Conservation (phyloP, 2,113 vertebrate species). For the Eolophus roseicapilla region DNA sequence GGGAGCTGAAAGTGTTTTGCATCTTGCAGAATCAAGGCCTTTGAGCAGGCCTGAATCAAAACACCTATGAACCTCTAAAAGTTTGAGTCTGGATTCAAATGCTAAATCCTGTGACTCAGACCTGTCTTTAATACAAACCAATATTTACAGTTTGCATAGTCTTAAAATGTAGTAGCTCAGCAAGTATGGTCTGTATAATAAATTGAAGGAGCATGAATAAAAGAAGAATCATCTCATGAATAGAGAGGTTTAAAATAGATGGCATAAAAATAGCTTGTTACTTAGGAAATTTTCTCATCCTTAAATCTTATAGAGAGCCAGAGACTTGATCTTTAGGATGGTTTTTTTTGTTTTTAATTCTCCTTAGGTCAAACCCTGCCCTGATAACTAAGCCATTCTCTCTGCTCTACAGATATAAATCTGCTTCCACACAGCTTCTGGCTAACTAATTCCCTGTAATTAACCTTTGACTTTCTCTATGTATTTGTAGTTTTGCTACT, state of each 20-base stretch:
- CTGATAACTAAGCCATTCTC: neutral
- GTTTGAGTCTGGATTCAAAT: neutral
- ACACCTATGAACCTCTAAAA: neutral
- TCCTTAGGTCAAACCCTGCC: neutral
- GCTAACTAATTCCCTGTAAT: neutral
- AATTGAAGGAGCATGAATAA: conserved; percentile 33
- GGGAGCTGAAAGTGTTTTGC: neutral
- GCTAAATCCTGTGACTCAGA: neutral
- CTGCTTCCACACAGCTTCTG: neutral
- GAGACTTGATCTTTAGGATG: conserved; percentile 3
- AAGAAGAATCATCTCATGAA: conserved; percentile 39
- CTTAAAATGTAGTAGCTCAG: conserved; percentile 15
- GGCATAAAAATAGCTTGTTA: conserved; percentile 61
- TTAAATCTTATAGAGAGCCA: conserved; percentile 10
- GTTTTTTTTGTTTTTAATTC: neutral
- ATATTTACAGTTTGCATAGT: conserved; percentile 25
- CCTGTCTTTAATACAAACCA: neutral
- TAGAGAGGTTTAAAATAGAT: conserved; percentile 59
- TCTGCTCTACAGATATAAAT: neutral
- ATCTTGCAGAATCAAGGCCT: neutral
- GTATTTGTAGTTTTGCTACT: neutral
- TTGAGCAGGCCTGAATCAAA: neutral
- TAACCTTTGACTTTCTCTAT: neutral
- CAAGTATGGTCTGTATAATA: conserved; percentile 7
- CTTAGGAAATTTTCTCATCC: conserved; percentile 55